Evolutionary conservation across 1,140 invertebrate genomes (phyloP).

Genomic region (Tetragnatha versicolor): DNA sequence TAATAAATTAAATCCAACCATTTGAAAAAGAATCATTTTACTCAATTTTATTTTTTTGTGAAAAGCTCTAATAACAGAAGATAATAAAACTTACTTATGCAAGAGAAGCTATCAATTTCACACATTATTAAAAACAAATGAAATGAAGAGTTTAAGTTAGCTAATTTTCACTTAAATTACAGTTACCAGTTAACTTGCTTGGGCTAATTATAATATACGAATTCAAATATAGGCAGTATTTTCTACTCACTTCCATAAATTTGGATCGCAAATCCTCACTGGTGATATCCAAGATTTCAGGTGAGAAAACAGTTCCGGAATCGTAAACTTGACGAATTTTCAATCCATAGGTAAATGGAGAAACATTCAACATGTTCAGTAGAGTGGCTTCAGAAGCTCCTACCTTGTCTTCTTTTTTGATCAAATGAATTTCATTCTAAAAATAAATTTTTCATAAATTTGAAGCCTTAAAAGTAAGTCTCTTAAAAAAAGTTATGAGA

Average conservation of each 20-base stretch:
- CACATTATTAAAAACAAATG: too few species aligned
- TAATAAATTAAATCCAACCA: too few species aligned
- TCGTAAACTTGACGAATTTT: constrained; percentile 91
- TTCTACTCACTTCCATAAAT: constrained; percentile 77
- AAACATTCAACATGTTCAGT: constrained; percentile 99
- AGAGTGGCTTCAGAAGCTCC: constrained; percentile 98
- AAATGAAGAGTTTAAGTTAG: too few species aligned
- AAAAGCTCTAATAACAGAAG: too few species aligned
- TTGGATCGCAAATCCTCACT: constrained; percentile 90
- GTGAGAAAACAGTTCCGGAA: constrained; percentile 96
- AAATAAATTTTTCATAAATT: constrained; percentile 57
- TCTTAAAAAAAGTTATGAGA: neutral
- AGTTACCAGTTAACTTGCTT: too few species aligned
- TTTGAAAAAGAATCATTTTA: too few species aligned
- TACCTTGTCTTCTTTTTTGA: constrained; percentile 97
- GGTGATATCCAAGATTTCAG: constrained; percentile 97
- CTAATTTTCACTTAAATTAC: too few species aligned
- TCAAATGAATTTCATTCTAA: constrained; percentile 89
- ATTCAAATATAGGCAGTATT: too few species aligned
- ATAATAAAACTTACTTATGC: too few species aligned
- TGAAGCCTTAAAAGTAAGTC: neutral
- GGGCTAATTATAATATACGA: too few species aligned
- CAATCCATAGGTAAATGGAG: constrained; percentile 98
- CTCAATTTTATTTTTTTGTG: too few species aligned
- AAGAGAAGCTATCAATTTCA: too few species aligned